A percentile compares a stretch with the other conserved stretches of the same genome.
Evolutionary conservation across 2,888 invertebrate genomes (phyloP).

Genomic region (Drosophila tripunctata): DNA sequence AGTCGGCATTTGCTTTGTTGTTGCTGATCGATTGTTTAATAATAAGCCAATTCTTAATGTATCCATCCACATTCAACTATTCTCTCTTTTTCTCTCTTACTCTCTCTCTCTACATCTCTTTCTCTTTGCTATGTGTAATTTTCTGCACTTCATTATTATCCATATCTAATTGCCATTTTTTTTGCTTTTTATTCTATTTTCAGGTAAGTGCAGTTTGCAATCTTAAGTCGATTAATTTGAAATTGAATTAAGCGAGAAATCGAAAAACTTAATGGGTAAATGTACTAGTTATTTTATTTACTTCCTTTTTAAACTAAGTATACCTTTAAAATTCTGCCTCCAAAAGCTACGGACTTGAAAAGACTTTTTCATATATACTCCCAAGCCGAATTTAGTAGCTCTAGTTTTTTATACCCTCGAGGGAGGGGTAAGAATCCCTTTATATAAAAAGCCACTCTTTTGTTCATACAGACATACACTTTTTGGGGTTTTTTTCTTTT

Average conservation of each 20-base stretch:
- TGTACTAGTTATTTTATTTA: neutral
- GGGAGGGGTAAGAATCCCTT: too few species aligned
- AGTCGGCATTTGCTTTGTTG: constrained; percentile 62
- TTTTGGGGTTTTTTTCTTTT: too few species aligned
- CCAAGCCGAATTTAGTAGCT: too few species aligned
- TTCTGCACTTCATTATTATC: constrained; percentile 29
- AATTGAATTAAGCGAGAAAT: neutral
- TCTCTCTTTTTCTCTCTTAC: neutral
- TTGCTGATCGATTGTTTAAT: constrained; percentile 62
- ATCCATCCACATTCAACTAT: too few species aligned
- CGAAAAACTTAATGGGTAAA: constrained; percentile 11
- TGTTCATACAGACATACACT: too few species aligned
- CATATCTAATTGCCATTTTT: constrained; percentile 47
- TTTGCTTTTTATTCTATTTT: constrained; percentile 31
- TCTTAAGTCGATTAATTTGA: neutral
- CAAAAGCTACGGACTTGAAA: too few species aligned
- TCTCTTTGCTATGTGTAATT: neutral
- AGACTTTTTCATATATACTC: too few species aligned
- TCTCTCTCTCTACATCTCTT: neutral
- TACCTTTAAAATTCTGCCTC: neutral
- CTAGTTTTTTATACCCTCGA: too few species aligned
- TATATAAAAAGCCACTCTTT: too few species aligned
- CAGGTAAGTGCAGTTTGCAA: constrained; percentile 45
- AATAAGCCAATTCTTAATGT: constrained; percentile 33
- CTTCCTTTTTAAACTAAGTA: neutral